Percentiles rank a stretch among this genome's conserved stretches.
Evolutionary conservation across 2,113 vertebrate species (phyloP).

Genomic region (Chamaetylas fuelleborni): DNA sequence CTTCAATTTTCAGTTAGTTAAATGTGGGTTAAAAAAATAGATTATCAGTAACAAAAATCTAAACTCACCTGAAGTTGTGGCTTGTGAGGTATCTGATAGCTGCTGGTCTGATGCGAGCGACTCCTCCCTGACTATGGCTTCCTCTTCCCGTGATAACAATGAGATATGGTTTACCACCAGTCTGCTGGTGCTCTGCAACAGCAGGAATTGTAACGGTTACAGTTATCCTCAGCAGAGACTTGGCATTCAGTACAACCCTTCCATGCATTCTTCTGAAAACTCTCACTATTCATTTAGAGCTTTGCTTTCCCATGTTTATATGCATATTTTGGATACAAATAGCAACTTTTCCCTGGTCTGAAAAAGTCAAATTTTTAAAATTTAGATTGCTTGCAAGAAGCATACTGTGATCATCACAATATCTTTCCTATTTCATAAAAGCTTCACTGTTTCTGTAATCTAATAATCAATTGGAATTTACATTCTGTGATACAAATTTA

Average conservation of each 20-base stretch:
- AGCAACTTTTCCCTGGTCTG: not conserved
- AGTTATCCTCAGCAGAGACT: not conserved
- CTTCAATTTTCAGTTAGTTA: slow-evolving; percentile 24
- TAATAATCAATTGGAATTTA: not conserved
- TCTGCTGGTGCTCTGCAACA: slow-evolving; percentile 83
- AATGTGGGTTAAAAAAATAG: not conserved
- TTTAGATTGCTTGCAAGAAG: not conserved
- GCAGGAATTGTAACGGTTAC: slow-evolving; percentile 57
- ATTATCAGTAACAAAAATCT: slow-evolving; percentile 34
- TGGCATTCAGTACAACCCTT: not conserved
- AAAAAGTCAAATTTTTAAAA: not conserved
- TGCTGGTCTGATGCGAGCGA: slow-evolving; percentile 93
- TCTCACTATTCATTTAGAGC: not conserved
- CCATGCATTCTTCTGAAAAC: not conserved
- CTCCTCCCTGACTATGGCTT: slow-evolving; percentile 95
- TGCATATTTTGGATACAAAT: not conserved
- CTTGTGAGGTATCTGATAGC: slow-evolving; percentile 93
- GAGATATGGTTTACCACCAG: slow-evolving; percentile 85
- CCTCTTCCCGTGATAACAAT: slow-evolving; percentile 96
- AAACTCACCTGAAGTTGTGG: slow-evolving; percentile 86
- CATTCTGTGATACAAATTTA: not conserved
- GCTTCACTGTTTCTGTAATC: not conserved
- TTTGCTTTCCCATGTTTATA: not conserved
- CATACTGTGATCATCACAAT: not conserved
- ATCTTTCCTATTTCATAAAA: not conserved